A percentile compares a stretch with the other conserved stretches of the same genome.
Evolutionary conservation across 2,888 invertebrate genomes (phyloP).

Genomic region (Drosophila peninsularis): DNA sequence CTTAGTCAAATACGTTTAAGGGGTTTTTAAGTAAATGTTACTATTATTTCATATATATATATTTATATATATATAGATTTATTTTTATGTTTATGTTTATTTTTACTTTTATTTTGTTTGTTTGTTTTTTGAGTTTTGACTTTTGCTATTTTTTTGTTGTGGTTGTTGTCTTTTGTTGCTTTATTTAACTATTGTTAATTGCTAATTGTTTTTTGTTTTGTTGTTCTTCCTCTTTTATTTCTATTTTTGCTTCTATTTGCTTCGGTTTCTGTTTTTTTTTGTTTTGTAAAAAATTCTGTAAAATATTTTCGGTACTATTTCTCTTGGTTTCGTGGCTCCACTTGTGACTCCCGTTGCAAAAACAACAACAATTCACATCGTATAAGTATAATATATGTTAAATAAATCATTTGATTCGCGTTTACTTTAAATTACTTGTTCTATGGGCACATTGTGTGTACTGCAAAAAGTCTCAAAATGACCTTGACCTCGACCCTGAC

Average conservation of each 20-base stretch:
- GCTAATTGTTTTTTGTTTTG: background rate
- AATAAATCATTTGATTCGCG: conserved; percentile 70
- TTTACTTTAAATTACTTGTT: conserved; percentile 76
- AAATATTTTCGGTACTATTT: conserved; percentile 81
- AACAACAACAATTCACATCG: conserved; percentile 67
- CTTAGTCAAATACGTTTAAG: conserved; percentile 63
- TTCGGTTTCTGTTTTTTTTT: conserved; percentile 43
- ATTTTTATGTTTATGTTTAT: background rate
- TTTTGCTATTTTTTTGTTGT: conserved; percentile 62
- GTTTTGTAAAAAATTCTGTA: conserved; percentile 79
- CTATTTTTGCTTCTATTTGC: conserved; percentile 20
- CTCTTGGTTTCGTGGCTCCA: conserved; percentile 54
- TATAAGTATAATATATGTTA: conserved; percentile 63
- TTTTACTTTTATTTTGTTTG: conserved; percentile 9
- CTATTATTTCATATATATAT: conserved; percentile 49
- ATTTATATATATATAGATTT: conserved; percentile 9
- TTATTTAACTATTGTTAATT: conserved; percentile 57
- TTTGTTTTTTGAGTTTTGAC: conserved; percentile 43
- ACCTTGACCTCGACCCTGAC: background rate
- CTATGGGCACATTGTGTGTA: conserved; percentile 82
- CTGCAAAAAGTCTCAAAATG: conserved; percentile 61
- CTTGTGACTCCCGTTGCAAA: conserved; percentile 59
- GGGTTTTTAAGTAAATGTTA: conserved; percentile 56
- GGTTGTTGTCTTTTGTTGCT: conserved; percentile 36
- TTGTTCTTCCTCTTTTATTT: background rate